Evolutionary conservation across 2,888 invertebrate genomes (phyloP), one percentile per base, ranked within the genome.

Genomic region (Agonopterix alstromeriana): DNA sequence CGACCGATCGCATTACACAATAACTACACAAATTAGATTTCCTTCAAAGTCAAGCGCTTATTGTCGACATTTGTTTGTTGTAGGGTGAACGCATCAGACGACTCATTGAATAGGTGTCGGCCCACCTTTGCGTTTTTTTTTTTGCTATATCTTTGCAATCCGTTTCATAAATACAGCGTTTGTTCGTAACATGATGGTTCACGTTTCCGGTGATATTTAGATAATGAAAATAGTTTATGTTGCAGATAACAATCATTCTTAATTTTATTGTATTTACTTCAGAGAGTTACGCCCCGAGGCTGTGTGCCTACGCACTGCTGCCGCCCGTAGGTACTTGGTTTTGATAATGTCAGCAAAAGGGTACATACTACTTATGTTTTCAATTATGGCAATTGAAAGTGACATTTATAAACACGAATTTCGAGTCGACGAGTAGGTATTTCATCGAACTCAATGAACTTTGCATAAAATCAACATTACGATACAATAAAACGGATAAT

Each of bases 1-100:
- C 60, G 65, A 66, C 69, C 63, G 77, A 78, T 84, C 83, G 67
- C 76, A 77, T 86, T 84, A 83, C 85, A 88, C 86, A 87, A 87
- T 86, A 84, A 86, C 82, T 77, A 70, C 77, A 82, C 83, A 87
- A 87, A 87, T 88, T 87, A 87, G 86, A 88, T 88, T 87, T 83
- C 79, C 80, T 77, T 81, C 76, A 82, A 83, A 88, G 88, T 88
- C 86, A 86, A 85, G 78, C 84, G 77, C 76, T 82, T 72, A 82
- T 83, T 84, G 85, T 85, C 73, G 73, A 75, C 63, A 72, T 75
- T 60, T 81, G 78, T 83, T 86, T 84, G 84, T 83, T 82, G 79
- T 78, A 69, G 68, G 70, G 65, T 70, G 79, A 78, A 79, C 76
- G 74, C 70, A 83, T 86, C 77, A 78, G 65, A 76, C 81, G 79